A percentile compares a stretch with the other conserved stretches of the same genome.
These are phyloP conservation scores for Drosophila recens DNA, from an alignment of 2,888 invertebrate genomes.

Conservation along the genomic window DNA sequence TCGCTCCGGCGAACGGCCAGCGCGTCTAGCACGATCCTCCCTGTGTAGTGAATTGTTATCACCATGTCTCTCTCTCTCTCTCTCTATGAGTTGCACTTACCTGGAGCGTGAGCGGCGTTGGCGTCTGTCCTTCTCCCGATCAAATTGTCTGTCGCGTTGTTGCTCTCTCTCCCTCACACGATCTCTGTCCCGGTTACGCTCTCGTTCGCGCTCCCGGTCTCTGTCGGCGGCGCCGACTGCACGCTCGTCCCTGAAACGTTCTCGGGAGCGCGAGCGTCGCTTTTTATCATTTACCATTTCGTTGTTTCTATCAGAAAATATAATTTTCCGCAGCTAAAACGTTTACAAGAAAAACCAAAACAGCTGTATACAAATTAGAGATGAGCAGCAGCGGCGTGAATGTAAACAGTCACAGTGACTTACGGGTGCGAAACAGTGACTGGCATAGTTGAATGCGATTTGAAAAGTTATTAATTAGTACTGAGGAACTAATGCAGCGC, in stretches of 20 bases:
- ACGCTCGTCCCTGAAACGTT: slow-evolving; percentile 74
- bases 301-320: background rate
- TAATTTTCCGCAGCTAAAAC: slow-evolving; percentile 26
- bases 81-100: slow-evolving; percentile 22
- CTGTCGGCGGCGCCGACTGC: slow-evolving; percentile 50
- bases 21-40: slow-evolving; percentile 66
- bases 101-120: slow-evolving; percentile 78
- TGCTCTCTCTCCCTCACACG: slow-evolving; percentile 46
- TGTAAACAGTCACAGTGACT: slow-evolving; percentile 22
- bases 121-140: slow-evolving; percentile 72
- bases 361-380: slow-evolving; percentile 41
- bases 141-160: slow-evolving; percentile 55
- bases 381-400: slow-evolving; percentile 23
- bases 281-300: slow-evolving; percentile 86
- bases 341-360: slow-evolving; percentile 51
- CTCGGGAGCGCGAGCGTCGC: slow-evolving; percentile 86
- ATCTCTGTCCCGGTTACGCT: slow-evolving; percentile 64
- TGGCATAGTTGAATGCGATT: background rate
- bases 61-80: background rate
- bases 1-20: slow-evolving; percentile 66
- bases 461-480: background rate
- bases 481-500: background rate
- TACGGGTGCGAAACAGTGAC: slow-evolving; percentile 1
- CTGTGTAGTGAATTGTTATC: slow-evolving; percentile 19
- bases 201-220: slow-evolving; percentile 59